Conservation (phyloP, 1,140 invertebrate species). For the Proctacanthus coquilletti region DNA sequence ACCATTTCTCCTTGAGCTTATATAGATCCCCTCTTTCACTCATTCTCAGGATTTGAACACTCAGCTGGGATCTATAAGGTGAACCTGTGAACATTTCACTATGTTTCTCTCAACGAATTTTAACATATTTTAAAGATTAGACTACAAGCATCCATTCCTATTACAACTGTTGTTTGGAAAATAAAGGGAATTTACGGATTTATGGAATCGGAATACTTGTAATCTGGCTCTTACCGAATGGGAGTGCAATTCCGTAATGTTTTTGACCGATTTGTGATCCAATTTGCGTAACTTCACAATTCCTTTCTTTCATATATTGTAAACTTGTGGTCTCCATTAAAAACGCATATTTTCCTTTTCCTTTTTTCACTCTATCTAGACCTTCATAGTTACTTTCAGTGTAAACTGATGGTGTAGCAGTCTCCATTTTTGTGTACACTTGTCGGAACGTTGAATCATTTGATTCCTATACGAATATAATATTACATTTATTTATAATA, state of each 20-base stretch:
- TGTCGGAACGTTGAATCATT: slow-evolving; percentile 57
- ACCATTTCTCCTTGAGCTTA: slow-evolving; percentile 75
- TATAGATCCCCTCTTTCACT: slow-evolving; percentile 65
- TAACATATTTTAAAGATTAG: slow-evolving; percentile 1
- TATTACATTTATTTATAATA: too few relatives aligned
- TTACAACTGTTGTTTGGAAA: background rate
- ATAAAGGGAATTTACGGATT: background rate
- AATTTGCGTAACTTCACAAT: slow-evolving; percentile 63
- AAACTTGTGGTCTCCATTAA: slow-evolving; percentile 74
- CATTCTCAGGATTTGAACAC: slow-evolving; percentile 57
- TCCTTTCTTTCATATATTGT: slow-evolving; percentile 57
- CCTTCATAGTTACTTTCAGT: slow-evolving; percentile 68
- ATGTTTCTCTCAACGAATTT: slow-evolving; percentile 6
- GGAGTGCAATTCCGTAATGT: slow-evolving; percentile 68
- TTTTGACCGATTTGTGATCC: slow-evolving; percentile 66
- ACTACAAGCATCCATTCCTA: slow-evolving; percentile 1
- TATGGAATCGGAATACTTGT: background rate
- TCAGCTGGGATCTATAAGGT: slow-evolving; percentile 53
- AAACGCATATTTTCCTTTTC: slow-evolving; percentile 56
- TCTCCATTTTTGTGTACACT: slow-evolving; percentile 63
- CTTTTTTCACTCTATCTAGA: slow-evolving; percentile 54
- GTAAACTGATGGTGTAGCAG: slow-evolving; percentile 67
- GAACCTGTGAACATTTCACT: slow-evolving; percentile 36
- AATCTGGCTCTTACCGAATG: slow-evolving; percentile 39
- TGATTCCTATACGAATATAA: slow-evolving; percentile 36